These are phyloP conservation scores for Myzus persicae DNA, from an alignment of 1,140 invertebrate genomes.

Conservation along the genomic window DNA sequence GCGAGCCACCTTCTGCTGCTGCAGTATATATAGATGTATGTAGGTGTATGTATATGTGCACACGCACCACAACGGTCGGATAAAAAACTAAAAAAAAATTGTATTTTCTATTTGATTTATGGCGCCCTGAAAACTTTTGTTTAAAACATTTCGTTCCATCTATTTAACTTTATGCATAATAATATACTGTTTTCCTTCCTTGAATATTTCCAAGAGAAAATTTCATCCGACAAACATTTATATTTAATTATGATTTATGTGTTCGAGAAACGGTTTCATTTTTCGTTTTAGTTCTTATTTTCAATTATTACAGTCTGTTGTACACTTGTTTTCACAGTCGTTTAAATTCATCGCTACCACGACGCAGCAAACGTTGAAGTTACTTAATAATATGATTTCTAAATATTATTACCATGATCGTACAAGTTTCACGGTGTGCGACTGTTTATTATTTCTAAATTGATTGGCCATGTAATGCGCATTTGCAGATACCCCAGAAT, in stretches of 20 bases:
- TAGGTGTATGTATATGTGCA: background rate
- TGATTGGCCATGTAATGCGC: background rate
- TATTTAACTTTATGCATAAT: slow-evolving; percentile 44
- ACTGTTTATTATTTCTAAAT: background rate
- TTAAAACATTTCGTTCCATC: slow-evolving; percentile 48
- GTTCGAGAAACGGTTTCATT: slow-evolving; percentile 16
- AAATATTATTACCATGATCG: background rate
- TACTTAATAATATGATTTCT: background rate
- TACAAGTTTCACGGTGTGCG: background rate
- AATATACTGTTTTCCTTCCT: slow-evolving; percentile 36
- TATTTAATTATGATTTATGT: slow-evolving; percentile 53
- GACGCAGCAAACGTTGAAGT: background rate
- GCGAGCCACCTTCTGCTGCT: background rate
- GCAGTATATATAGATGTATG: background rate
- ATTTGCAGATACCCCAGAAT: background rate
- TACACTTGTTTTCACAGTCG: slow-evolving; percentile 14
- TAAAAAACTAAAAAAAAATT: slow-evolving; percentile 32
- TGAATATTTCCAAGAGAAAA: slow-evolving; percentile 33
- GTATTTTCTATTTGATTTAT: slow-evolving; percentile 44
- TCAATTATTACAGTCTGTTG: background rate
- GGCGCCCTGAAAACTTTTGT: slow-evolving; percentile 25
- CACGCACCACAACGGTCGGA: background rate
- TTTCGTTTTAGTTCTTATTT: slow-evolving; percentile 9
- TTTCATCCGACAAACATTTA: slow-evolving; percentile 42
- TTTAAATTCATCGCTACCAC: slow-evolving; percentile 17